Evolutionary conservation across 2,888 invertebrate species (phyloP), one percentile per base, ranked within the genome.

Genomic region (Microplitis deprimator): DNA sequence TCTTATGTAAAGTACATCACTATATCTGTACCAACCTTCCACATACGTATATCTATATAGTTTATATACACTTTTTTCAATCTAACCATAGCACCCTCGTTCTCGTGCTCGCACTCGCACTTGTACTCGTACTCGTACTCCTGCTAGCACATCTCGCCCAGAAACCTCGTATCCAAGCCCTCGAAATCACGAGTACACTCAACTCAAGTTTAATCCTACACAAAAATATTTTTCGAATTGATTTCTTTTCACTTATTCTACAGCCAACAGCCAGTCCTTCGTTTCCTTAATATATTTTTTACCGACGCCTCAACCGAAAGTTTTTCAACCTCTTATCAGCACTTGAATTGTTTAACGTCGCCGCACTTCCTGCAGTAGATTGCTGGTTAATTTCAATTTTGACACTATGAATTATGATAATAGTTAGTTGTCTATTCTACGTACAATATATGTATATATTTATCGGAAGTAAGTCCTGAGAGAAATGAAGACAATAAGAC

Each of bases 11-110:
- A 20, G 62, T 17, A 62, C 62, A 74, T 74, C 73, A 13, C 50
- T 50, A 50, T 50, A 50, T 38, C 65, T 50, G 10, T 16, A 65
- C 74, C 60, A 13, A 6, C 17, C 39, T 7, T 39, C 17, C 20
- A 20, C 8, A 67, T 29, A 67, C 20, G 6, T 38, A 67, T 38
- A 67, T 38, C 17, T 10, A 8, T 67, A 38, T 38, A 8, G 29
- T 41, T 71, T 67, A 68, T 72, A 68, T 74, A 68, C 67, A 68
- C 67, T 76, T 73, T 76, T 75, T 76, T 78, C 75, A 76, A 77
- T 80, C 41, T 39, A 67, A 60, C 60, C 68, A 50, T 8, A 13
- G 50, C 8, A 50, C 10, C 50, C 50, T 50, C 50, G 8, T 13
- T 13, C 50, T 50, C 50, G 13, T 13, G 10, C 50, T 50, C 10